A percentile compares a stretch with the other conserved stretches of the same genome.
phyloP scores from a whole-genome alignment of 2,797 vertebrate genomes.

The Paguma larvata region DNA sequence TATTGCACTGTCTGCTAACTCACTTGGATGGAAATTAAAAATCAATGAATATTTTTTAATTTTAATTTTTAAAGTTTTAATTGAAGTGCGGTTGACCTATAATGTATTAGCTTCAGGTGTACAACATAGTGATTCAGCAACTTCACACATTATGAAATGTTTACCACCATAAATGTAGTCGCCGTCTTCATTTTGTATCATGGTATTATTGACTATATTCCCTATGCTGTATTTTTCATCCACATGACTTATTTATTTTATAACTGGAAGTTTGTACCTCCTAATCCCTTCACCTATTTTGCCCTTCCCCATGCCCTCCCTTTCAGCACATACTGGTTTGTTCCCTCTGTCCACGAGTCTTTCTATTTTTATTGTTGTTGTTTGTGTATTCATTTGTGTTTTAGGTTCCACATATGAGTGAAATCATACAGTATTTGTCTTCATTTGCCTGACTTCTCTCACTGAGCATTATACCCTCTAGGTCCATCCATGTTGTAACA shows the following conservation, averaged over 20 bases:
- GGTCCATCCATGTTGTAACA: background rate
- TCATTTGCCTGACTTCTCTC: background rate
- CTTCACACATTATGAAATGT: background rate
- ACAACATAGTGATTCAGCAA: background rate
- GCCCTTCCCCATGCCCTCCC: background rate
- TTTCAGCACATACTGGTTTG: background rate
- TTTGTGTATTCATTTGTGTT: background rate
- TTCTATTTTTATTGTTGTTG: background rate
- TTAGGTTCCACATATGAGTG: background rate
- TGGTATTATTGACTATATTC: background rate
- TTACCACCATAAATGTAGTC: background rate
- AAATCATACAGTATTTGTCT: background rate
- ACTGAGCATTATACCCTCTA: background rate
- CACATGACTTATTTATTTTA: background rate
- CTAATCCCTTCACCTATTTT: background rate
- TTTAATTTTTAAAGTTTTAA: background rate
- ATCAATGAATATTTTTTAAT: too few species aligned
- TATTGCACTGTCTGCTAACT: too few species aligned
- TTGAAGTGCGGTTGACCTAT: background rate
- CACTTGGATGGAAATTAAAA: too few species aligned
- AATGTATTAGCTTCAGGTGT: background rate
- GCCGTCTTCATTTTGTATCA: background rate
- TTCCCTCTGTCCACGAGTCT: background rate
- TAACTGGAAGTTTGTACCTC: background rate
- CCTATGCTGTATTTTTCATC: background rate